Evolutionary conservation across 2,888 invertebrate species (phyloP).

Genomic region (Willowsia nigromaculata): DNA sequence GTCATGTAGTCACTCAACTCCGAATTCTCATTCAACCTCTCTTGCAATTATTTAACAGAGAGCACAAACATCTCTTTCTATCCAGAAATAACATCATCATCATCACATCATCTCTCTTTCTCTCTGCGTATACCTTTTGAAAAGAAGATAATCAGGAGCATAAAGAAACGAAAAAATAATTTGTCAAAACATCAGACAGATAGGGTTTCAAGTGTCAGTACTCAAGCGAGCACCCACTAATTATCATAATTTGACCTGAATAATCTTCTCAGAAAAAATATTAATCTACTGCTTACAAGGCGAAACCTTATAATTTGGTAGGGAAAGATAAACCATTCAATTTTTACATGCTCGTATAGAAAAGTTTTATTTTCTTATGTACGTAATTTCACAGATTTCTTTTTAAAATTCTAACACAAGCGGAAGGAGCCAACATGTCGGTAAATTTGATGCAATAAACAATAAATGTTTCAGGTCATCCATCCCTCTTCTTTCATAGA

Average conservation of each 20-base stretch:
- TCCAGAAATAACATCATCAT: slow-evolving; percentile 1
- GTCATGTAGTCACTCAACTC: neutral
- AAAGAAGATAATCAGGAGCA: neutral
- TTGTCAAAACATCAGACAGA: slow-evolving; percentile 42
- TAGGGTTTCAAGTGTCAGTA: slow-evolving; percentile 23
- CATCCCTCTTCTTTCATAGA: neutral
- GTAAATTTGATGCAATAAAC: neutral
- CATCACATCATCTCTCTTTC: neutral
- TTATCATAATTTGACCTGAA: slow-evolving; percentile 54
- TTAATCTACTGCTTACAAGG: neutral
- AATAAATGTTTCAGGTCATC: slow-evolving; percentile 59
- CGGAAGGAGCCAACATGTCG: slow-evolving; percentile 47
- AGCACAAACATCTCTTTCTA: neutral
- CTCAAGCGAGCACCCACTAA: slow-evolving; percentile 50
- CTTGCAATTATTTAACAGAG: neutral
- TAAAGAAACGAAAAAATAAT: slow-evolving; percentile 25
- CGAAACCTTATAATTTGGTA: neutral
- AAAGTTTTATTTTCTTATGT: neutral
- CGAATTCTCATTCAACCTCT: neutral
- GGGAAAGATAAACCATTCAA: neutral
- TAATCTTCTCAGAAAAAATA: neutral
- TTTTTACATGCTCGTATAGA: neutral
- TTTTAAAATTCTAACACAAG: neutral
- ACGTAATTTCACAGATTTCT: neutral
- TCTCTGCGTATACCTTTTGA: neutral